A percentile compares a stretch with the other conserved stretches of the same genome.
These are phyloP conservation scores for Anguilla megastoma DNA, from an alignment of 2,797 vertebrate genomes.

Conservation along the genomic window DNA sequence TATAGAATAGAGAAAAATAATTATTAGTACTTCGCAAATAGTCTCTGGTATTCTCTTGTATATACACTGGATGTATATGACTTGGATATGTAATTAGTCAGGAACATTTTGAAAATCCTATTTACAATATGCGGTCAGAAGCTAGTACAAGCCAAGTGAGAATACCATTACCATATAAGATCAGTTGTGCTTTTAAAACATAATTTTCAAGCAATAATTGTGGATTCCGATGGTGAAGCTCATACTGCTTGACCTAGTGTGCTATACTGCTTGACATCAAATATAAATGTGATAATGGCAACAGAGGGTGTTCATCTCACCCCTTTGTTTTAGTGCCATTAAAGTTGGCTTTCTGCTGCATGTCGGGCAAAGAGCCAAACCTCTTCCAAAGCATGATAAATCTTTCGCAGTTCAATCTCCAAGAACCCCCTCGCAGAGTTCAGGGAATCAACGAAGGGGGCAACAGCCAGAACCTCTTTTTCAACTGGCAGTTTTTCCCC, in stretches of 20 bases:
- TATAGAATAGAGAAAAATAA: conserved; percentile 77
- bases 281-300: conserved; percentile 52
- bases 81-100: conserved; percentile 72
- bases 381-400: conserved; percentile 36
- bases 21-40: conserved; percentile 76
- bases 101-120: conserved; percentile 72
- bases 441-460: conserved; percentile 7
- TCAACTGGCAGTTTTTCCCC: neutral
- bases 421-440: conserved; percentile 3
- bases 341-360: conserved; percentile 58
- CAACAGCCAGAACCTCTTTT: neutral
- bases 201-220: neutral
- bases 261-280: conserved; percentile 69
- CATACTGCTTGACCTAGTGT: neutral
- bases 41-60: conserved; percentile 74
- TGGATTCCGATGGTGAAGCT: neutral
- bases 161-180: conserved; percentile 59
- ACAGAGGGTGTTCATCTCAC: conserved; percentile 32
- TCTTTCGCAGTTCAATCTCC: conserved; percentile 34
- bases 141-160: conserved; percentile 66
- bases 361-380: conserved; percentile 40
- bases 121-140: conserved; percentile 73
- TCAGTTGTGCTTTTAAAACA: conserved; percentile 70
- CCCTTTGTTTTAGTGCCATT: conserved; percentile 63
- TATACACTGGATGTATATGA: conserved; percentile 74